Evolutionary conservation across 2,113 vertebrate species (phyloP).

Genomic region (Bujurquina vittata): DNA sequence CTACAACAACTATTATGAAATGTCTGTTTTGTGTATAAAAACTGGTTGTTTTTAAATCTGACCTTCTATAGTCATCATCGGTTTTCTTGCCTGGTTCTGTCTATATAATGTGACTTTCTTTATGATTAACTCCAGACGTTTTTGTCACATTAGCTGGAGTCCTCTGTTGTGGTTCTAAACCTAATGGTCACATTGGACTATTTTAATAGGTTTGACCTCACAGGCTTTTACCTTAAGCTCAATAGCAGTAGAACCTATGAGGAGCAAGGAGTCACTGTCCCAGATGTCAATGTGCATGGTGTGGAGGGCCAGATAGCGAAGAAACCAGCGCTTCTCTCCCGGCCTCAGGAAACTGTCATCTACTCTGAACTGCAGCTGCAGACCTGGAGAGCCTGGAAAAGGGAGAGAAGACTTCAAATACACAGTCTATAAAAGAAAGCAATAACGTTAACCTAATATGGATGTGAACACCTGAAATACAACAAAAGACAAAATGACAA

Average conservation of each 20-base stretch:
- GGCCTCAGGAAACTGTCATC: constrained; percentile 82
- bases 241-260: constrained; percentile 88
- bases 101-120: not conserved
- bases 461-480: not conserved
- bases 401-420: not conserved
- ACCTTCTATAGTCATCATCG: not conserved
- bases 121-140: not conserved
- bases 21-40: not conserved
- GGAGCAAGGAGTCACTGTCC: constrained; percentile 92
- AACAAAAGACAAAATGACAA: not conserved
- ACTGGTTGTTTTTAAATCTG: not conserved
- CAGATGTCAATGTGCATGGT: constrained; percentile 91
- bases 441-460: not conserved
- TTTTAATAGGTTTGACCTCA: not conserved
- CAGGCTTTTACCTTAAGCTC: constrained; percentile 85
- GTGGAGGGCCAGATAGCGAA: constrained; percentile 87
- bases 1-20: not conserved
- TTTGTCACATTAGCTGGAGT: not conserved
- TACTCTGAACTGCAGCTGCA: constrained; percentile 88
- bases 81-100: not conserved
- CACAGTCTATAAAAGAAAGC: not conserved
- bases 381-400: constrained; percentile 82
- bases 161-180: not conserved
- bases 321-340: constrained; percentile 87
- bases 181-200: not conserved